Evolutionary conservation across 2,797 vertebrate genomes (phyloP).

Genomic region (Artibeus jamaicensis): DNA sequence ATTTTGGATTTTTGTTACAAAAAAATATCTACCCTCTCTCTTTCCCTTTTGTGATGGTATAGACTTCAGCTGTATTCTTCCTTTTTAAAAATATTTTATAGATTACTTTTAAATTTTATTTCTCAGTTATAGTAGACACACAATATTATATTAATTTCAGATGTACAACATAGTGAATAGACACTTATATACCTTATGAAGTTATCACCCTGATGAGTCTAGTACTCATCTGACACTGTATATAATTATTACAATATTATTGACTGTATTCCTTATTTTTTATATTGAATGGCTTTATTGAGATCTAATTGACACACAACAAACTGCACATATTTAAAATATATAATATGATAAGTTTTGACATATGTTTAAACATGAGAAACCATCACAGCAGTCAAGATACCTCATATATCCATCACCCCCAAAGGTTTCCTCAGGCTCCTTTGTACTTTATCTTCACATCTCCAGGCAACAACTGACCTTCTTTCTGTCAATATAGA

Average conservation of each 20-base stretch:
- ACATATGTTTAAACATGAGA: background rate
- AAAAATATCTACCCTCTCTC: background rate
- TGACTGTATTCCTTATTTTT: background rate
- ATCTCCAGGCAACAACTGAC: background rate
- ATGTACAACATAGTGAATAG: background rate
- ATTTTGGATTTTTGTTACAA: constrained; percentile 47
- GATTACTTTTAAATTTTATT: background rate
- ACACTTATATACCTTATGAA: background rate
- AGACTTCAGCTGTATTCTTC: constrained; percentile 9
- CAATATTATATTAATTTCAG: background rate
- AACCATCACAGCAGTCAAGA: background rate
- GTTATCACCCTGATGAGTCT: background rate
- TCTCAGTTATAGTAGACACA: background rate
- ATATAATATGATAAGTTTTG: background rate
- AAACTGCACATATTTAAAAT: constrained; percentile 32
- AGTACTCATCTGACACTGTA: background rate
- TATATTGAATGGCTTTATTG: background rate
- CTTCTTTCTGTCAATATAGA: constrained; percentile 32
- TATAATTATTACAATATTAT: background rate
- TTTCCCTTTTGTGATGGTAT: background rate
- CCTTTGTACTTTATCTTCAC: background rate
- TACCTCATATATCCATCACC: constrained; percentile 10
- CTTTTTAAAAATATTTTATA: background rate
- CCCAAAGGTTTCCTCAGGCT: constrained; percentile 4
- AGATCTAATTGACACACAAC: background rate